A percentile compares a stretch with the other conserved stretches of the same genome.
Evolutionary conservation across 2,113 vertebrate genomes (phyloP).

Genomic region (Etia nguti): DNA sequence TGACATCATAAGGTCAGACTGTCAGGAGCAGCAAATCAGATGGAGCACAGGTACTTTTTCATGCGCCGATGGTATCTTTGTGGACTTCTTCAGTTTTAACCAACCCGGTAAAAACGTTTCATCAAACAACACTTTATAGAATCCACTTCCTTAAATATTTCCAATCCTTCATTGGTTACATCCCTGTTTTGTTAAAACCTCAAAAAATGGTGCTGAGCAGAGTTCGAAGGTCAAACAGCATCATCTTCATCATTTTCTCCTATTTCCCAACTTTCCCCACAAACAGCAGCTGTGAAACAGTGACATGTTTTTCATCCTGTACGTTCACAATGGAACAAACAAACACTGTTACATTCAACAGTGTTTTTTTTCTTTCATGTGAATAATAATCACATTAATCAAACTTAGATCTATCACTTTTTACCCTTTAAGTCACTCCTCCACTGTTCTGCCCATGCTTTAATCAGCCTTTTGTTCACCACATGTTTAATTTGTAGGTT

Average conservation of each 20-base stretch:
- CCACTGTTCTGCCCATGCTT: rapidly evolving
- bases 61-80: rapidly evolving
- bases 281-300: rapidly evolving
- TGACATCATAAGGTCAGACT: not conserved
- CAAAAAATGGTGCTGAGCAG: not conserved
- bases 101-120: not conserved
- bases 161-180: not conserved
- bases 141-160: not conserved
- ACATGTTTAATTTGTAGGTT: not conserved
- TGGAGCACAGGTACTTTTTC: not conserved
- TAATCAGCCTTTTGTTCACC: not conserved
- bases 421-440: not conserved
- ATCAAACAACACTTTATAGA: not conserved
- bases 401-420: not conserved
- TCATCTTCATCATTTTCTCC: not conserved
- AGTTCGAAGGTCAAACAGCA: not conserved
- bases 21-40: not conserved
- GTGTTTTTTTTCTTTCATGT: not conserved
- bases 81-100: rapidly evolving
- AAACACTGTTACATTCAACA: rapidly evolving
- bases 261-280: rapidly evolving
- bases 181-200: not conserved
- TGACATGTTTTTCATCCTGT: not conserved
- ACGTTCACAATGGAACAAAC: rapidly evolving
- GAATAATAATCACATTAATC: not conserved